A percentile compares a stretch with the other conserved stretches of the same genome.
Evolutionary conservation across 2,113 vertebrate species (phyloP).

Genomic region (Cebidichthys violaceus): DNA sequence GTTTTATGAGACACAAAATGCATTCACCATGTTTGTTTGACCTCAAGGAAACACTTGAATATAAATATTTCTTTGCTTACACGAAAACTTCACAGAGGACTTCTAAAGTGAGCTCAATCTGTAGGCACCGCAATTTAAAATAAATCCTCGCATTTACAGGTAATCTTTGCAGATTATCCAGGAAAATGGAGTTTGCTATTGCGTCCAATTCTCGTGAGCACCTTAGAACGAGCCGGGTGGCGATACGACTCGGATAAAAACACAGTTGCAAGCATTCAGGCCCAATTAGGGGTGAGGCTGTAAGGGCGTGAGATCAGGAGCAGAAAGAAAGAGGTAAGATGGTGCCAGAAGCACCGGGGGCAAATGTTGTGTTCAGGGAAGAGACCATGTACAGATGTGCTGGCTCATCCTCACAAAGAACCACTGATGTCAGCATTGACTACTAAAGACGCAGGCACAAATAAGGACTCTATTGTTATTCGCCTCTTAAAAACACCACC

Average conservation of each 20-base stretch:
- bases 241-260: conserved; percentile 45
- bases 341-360: conserved; percentile 76
- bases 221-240: conserved; percentile 51
- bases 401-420: conserved; percentile 76
- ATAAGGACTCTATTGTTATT: conserved; percentile 74
- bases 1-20: not conserved
- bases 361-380: conserved; percentile 60
- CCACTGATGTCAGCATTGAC: conserved; percentile 72
- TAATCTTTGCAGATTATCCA: conserved; percentile 7
- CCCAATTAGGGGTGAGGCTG: conserved; percentile 66
- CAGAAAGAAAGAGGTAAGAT: conserved; percentile 42
- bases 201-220: conserved; percentile 14
- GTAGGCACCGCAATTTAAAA: not conserved
- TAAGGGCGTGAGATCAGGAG: conserved; percentile 55
- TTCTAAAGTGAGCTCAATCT: conserved; percentile 5
- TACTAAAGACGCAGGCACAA: conserved; percentile 54
- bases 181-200: not conserved
- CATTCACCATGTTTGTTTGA: not conserved
- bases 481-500: conserved; percentile 13
- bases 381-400: conserved; percentile 76
- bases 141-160: not conserved
- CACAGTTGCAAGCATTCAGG: conserved; percentile 76
- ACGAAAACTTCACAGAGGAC: not conserved
- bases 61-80: conserved; percentile 5
- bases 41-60: not conserved